phyloP scores from a whole-genome alignment of 2,888 invertebrate genomes.

The Masnerella sp. region DNA sequence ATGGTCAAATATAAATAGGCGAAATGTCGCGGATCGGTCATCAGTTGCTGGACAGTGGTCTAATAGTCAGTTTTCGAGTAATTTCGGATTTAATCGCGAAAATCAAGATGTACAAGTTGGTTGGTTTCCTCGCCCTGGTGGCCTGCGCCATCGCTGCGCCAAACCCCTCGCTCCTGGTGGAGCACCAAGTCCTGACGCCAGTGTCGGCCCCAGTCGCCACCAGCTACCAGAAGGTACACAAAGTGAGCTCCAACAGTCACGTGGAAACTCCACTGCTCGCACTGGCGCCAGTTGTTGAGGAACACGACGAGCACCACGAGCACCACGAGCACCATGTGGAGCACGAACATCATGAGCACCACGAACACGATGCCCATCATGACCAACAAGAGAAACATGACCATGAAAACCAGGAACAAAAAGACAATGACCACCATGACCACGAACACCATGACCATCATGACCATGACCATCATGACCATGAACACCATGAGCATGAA shows the following conservation, averaged over 20 bases:
- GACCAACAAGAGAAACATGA: no score
- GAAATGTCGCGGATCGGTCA: no score
- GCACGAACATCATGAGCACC: neutral
- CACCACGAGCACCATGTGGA: no score
- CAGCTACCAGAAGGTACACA: slow-evolving; percentile 1
- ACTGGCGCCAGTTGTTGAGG: neutral
- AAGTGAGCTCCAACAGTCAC: no score
- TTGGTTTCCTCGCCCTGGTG: neutral
- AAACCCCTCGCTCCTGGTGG: neutral
- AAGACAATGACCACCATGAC: no score
- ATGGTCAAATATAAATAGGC: no score
- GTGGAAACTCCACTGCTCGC: neutral
- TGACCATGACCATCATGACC: neutral
- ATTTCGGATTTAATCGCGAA: neutral
- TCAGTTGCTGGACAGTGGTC: no score
- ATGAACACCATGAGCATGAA: neutral
- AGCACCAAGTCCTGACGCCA: neutral
- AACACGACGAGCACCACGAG: no score
- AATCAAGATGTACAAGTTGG: neutral
- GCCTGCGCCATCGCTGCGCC: slow-evolving; percentile 2
- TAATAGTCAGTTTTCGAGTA: no score
- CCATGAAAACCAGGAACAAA: no score
- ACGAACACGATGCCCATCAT: neutral
- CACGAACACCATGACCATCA: neutral
- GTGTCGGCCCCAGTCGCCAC: neutral